These are phyloP conservation scores for Enteromius thamalakanensis DNA, from an alignment of 2,797 vertebrate genomes.

Conservation along the genomic window DNA sequence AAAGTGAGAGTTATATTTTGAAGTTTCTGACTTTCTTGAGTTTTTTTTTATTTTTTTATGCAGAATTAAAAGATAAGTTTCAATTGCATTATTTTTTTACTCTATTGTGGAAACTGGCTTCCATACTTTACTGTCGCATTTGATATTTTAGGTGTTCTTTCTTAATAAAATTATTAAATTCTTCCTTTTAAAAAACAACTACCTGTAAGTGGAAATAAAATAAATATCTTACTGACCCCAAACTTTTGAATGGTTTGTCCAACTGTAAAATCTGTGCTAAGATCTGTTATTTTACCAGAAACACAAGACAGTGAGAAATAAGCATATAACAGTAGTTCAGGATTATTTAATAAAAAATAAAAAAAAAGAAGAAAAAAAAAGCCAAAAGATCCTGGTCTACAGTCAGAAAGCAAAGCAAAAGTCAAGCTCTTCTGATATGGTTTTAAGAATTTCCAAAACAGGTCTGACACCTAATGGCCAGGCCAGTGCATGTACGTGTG, in stretches of 20 bases:
- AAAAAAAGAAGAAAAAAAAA: neutral
- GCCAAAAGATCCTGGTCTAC: neutral
- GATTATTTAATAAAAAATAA: neutral
- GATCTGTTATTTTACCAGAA: neutral
- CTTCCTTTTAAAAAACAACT: neutral
- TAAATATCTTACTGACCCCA: too few relatives aligned
- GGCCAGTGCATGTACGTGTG: neutral
- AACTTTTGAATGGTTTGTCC: neutral
- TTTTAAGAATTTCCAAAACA: slow-evolving; percentile 4
- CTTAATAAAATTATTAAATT: neutral
- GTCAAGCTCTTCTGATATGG: neutral
- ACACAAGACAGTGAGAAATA: neutral
- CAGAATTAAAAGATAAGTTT: too few relatives aligned
- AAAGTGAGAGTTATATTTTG: neutral
- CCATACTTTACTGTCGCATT: too few relatives aligned
- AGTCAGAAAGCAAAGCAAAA: neutral
- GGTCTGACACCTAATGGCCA: slow-evolving; percentile 22
- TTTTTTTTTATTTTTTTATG: neutral
- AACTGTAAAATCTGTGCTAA: neutral
- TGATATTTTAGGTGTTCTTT: neutral
- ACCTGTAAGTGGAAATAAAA: neutral
- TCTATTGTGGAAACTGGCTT: neutral
- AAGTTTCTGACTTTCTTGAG: neutral
- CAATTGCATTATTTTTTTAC: too few relatives aligned
- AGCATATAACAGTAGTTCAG: neutral